phyloP scores from a whole-genome alignment of 2,113 vertebrate species.

The Charina bottae region DNA sequence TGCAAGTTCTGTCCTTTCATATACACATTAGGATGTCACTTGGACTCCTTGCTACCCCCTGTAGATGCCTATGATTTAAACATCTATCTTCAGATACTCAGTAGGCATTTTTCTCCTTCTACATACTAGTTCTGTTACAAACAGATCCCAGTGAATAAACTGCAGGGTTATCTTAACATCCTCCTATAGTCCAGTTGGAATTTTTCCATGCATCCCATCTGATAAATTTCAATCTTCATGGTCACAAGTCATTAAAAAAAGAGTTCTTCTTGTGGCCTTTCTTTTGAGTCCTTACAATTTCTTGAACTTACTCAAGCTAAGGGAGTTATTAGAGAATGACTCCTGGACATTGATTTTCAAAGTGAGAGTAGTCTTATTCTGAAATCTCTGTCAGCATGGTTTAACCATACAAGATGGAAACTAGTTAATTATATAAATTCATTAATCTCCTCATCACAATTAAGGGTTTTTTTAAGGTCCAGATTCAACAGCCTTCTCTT shows the following conservation, averaged over 20 bases:
- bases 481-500: background rate
- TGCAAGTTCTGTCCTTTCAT: background rate
- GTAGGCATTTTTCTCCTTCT: background rate
- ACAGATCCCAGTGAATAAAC: background rate
- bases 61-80: background rate
- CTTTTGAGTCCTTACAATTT: background rate
- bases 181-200: background rate
- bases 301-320: background rate
- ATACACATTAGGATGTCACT: background rate
- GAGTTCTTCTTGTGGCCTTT: background rate
- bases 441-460: background rate
- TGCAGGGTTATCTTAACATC: background rate
- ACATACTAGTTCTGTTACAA: background rate
- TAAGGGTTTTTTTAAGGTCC: background rate
- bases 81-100: background rate
- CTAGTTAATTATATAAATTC: background rate
- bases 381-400: background rate
- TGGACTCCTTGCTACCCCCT: background rate
- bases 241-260: background rate
- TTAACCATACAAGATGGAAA: background rate
- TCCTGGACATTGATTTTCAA: background rate
- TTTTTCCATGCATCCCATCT: background rate
- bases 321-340: background rate
- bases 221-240: background rate
- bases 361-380: background rate